Evolutionary conservation across 2,888 invertebrate species (phyloP).

Genomic region (Rhagophthalmus giganteus): DNA sequence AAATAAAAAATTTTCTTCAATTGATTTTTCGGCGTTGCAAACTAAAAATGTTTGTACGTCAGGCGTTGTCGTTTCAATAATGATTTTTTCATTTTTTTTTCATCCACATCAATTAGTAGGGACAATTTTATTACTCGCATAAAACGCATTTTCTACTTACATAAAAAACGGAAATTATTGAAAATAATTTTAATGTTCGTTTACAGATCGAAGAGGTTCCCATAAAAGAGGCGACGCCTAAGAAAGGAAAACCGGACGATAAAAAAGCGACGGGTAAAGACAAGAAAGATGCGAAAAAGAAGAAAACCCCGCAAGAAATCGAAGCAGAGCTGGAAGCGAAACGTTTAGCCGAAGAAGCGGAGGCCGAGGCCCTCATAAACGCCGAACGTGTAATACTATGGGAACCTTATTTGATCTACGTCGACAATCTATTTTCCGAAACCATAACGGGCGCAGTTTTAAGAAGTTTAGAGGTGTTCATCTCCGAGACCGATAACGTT

Average conservation of each 20-base stretch:
- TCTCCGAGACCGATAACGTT: constrained; percentile 62
- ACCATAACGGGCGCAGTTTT: constrained; percentile 60
- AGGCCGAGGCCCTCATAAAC: constrained; percentile 34
- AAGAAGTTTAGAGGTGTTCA: constrained; percentile 63
- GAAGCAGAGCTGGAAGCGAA: constrained; percentile 29
- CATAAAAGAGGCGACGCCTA: too few relatives aligned
- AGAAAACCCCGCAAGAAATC: constrained; percentile 26
- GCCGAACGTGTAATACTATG: constrained; percentile 51
- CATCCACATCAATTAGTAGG: too few relatives aligned
- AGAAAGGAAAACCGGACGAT: constrained; percentile 39
- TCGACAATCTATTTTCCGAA: constrained; percentile 65
- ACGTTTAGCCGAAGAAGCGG: constrained; percentile 40
- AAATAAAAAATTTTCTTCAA: too few relatives aligned
- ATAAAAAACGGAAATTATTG: too few relatives aligned
- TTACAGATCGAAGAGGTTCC: constrained; percentile 4
- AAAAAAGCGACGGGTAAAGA: constrained; percentile 32
- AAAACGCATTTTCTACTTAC: too few relatives aligned
- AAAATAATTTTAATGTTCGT: background rate
- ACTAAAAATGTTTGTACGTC: too few relatives aligned
- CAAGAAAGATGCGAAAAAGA: constrained; percentile 16
- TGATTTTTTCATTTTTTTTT: too few relatives aligned
- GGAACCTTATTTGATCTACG: constrained; percentile 65
- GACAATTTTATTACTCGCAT: too few relatives aligned
- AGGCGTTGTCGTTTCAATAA: too few relatives aligned
- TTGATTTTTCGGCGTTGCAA: too few relatives aligned